Percentiles rank a stretch among this genome's conserved stretches.
Evolutionary conservation across 2,888 invertebrate species (phyloP).

Genomic region (Hyppa rectilinea): DNA sequence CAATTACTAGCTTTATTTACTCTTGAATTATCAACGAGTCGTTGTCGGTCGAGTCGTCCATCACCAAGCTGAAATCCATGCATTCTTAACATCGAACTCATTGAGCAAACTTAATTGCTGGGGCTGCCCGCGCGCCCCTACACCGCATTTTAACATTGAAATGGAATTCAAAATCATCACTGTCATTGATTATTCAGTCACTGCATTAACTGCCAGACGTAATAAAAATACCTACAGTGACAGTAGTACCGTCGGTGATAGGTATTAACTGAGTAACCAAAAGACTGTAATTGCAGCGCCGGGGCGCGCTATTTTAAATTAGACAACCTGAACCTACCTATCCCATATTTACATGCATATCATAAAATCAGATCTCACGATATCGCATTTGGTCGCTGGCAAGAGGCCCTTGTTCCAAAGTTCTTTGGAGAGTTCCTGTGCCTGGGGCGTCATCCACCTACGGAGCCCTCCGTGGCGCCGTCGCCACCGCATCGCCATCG

Average conservation of each 20-base stretch:
- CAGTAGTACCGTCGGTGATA: too few species aligned
- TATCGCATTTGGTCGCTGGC: conserved; percentile 55
- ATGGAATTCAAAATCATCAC: background rate
- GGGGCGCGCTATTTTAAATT: background rate
- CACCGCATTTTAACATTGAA: background rate
- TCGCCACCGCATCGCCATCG: conserved; percentile 64
- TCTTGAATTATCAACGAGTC: too few species aligned
- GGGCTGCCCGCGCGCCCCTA: background rate
- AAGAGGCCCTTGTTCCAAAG: conserved; percentile 76
- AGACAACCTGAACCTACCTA: background rate
- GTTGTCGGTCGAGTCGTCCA: too few species aligned
- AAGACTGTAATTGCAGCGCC: background rate
- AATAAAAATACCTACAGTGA: too few species aligned
- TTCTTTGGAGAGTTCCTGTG: conserved; percentile 80
- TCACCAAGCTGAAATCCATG: background rate
- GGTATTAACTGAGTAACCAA: background rate
- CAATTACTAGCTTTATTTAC: too few species aligned
- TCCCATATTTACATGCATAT: conserved; percentile 6
- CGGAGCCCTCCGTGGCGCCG: conserved; percentile 71
- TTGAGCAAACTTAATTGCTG: background rate
- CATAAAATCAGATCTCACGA: conserved; percentile 68
- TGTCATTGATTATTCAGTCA: background rate
- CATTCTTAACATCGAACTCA: background rate
- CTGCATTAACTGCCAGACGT: background rate
- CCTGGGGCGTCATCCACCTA: conserved; percentile 83